Percentiles rank a stretch among this genome's conserved stretches.
These are phyloP conservation scores for Aphelenchoides fujianensis DNA, from an alignment of 1,140 invertebrate species.

Conservation along the genomic window DNA sequence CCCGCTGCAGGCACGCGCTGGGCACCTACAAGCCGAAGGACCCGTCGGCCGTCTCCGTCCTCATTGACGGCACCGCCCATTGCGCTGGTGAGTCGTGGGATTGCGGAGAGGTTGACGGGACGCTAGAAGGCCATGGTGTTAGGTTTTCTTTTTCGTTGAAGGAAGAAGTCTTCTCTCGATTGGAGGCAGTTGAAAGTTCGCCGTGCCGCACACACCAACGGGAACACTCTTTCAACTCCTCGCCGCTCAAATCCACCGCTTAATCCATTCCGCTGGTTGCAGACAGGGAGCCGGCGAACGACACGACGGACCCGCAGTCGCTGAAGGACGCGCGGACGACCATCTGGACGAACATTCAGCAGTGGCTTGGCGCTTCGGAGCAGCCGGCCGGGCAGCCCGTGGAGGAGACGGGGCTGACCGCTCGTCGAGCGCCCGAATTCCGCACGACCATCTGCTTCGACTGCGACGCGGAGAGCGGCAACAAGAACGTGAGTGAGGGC, in stretches of 20 bases:
- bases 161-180: too few relatives aligned
- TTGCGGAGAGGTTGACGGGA: too few relatives aligned
- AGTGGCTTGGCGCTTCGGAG: neutral
- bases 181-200: too few relatives aligned
- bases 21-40: constrained; percentile 20
- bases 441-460: neutral
- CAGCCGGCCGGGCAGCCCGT: neutral
- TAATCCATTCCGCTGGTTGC: too few relatives aligned
- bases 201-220: too few relatives aligned
- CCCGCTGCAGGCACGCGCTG: constrained; percentile 35
- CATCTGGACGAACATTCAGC: constrained; percentile 22
- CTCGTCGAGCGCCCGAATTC: neutral
- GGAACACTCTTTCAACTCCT: too few relatives aligned
- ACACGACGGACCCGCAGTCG: constrained; percentile 13
- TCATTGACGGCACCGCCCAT: constrained; percentile 36
- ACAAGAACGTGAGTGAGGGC: neutral
- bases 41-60: constrained; percentile 9
- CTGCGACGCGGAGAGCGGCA: neutral
- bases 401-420: neutral
- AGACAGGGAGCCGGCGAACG: constrained; percentile 28
- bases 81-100: constrained; percentile 26
- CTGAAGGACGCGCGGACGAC: constrained; percentile 15
- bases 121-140: too few relatives aligned
- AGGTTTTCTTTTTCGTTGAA: too few relatives aligned
- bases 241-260: too few relatives aligned